These are phyloP conservation scores for Petrocephalus sullivani DNA, from an alignment of 2,797 vertebrate genomes.

Conservation along the genomic window DNA sequence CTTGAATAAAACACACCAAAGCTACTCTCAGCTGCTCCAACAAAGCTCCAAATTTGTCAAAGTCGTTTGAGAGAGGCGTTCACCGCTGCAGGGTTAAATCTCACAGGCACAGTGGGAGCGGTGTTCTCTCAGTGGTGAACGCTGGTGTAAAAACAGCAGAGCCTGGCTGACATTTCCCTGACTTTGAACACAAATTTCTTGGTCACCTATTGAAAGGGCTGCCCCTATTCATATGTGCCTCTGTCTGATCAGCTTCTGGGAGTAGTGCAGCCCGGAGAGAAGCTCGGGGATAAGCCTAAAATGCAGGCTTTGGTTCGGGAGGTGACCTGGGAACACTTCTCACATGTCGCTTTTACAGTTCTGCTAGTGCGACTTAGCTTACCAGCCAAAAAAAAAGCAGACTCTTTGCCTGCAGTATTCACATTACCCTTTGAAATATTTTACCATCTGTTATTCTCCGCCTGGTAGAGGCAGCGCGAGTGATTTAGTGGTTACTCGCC, in stretches of 20 bases:
- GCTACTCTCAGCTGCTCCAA: background rate
- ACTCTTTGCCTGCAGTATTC: background rate
- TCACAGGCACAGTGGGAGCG: background rate
- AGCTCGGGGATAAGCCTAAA: background rate
- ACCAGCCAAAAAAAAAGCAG: background rate
- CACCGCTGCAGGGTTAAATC: conserved; percentile 7
- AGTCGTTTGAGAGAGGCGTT: background rate
- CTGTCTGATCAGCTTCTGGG: background rate
- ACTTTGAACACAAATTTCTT: conserved; percentile 17
- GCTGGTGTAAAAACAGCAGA: conserved; percentile 4
- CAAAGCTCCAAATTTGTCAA: conserved; percentile 4
- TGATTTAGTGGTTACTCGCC: background rate
- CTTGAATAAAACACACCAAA: background rate
- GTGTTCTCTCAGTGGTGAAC: conserved; percentile 6
- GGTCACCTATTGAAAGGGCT: conserved; percentile 18
- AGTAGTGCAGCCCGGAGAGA: background rate
- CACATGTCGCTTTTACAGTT: background rate
- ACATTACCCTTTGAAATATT: background rate
- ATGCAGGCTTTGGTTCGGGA: background rate
- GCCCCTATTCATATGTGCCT: conserved; percentile 7
- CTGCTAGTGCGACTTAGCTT: background rate
- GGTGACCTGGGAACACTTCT: background rate
- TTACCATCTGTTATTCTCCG: background rate
- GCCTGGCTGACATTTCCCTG: conserved; percentile 1
- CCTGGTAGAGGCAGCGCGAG: background rate